These are phyloP conservation scores for Nemurella pictetii DNA, from an alignment of 2,888 invertebrate species.

Conservation along the genomic window DNA sequence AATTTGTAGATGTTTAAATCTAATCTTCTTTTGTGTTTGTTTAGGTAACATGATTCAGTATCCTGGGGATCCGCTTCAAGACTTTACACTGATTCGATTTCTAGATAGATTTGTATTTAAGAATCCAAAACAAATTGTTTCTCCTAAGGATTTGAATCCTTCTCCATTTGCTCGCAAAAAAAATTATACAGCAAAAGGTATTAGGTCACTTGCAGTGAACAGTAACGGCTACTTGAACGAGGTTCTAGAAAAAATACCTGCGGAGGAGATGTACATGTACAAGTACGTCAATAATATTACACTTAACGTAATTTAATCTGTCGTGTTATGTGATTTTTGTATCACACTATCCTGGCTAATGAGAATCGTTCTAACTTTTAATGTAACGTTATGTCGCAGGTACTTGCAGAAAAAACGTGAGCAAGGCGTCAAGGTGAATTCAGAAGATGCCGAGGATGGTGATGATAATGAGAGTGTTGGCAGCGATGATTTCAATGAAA, in stretches of 20 bases:
- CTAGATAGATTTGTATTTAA: constrained; percentile 94
- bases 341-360: background rate
- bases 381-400: constrained; percentile 51
- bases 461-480: constrained; percentile 72
- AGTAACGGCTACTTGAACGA: constrained; percentile 70
- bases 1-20: constrained; percentile 32
- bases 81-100: constrained; percentile 88
- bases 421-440: constrained; percentile 46
- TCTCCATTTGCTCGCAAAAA: constrained; percentile 63
- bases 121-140: constrained; percentile 76
- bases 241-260: constrained; percentile 74
- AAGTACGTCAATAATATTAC: constrained; percentile 56
- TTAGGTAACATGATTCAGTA: constrained; percentile 76
- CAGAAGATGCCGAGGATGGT: constrained; percentile 60
- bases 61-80: constrained; percentile 89
- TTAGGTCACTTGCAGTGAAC: constrained; percentile 71
- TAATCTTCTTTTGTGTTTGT: background rate
- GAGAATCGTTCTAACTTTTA: background rate
- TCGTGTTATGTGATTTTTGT: too few relatives aligned
- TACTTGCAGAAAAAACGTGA: constrained; percentile 53
- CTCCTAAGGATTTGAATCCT: constrained; percentile 57
- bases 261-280: constrained; percentile 86
- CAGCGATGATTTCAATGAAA: constrained; percentile 75
- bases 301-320: background rate
- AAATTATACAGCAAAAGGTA: constrained; percentile 70